Percentiles rank a stretch among this genome's conserved stretches.
These are phyloP conservation scores for Pygocentrus nattereri DNA, from an alignment of 2,797 vertebrate species.

Conservation along the genomic window DNA sequence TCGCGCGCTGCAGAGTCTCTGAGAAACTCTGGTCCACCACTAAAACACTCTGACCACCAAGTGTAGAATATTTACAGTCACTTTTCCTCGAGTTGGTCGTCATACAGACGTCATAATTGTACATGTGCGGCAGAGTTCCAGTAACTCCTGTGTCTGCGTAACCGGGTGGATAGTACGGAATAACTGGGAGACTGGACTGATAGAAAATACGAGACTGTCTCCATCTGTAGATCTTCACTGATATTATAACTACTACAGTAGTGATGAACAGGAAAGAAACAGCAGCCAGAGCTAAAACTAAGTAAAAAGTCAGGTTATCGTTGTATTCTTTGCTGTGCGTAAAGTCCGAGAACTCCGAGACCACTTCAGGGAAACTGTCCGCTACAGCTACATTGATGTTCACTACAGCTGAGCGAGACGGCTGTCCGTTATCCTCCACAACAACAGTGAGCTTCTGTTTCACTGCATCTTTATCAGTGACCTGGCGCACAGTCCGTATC, in stretches of 20 bases:
- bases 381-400: slow-evolving; percentile 66
- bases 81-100: slow-evolving; percentile 54
- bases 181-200: too few species aligned
- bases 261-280: slow-evolving; percentile 60
- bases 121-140: slow-evolving; percentile 52
- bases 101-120: slow-evolving; percentile 58
- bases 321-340: slow-evolving; percentile 63
- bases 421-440: slow-evolving; percentile 77
- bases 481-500: slow-evolving; percentile 53
- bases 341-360: slow-evolving; percentile 56
- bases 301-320: slow-evolving; percentile 53
- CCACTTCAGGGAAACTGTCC: slow-evolving; percentile 63
- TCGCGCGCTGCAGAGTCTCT: slow-evolving; percentile 41
- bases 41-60: too few species aligned
- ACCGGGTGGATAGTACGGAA: slow-evolving; percentile 53
- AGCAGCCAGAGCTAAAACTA: slow-evolving; percentile 50
- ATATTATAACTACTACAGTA: slow-evolving; percentile 51
- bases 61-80: too few species aligned
- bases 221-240: too few species aligned
- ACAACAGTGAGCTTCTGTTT: slow-evolving; percentile 76
- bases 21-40: slow-evolving; percentile 43
- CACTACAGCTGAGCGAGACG: slow-evolving; percentile 64
- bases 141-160: slow-evolving; percentile 72
- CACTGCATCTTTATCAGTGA: slow-evolving; percentile 75
- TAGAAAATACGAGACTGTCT: too few species aligned